Base-by-base conservation (phyloP, 2,113 vertebrate species). In the Pterocles orientalis region DNA sequence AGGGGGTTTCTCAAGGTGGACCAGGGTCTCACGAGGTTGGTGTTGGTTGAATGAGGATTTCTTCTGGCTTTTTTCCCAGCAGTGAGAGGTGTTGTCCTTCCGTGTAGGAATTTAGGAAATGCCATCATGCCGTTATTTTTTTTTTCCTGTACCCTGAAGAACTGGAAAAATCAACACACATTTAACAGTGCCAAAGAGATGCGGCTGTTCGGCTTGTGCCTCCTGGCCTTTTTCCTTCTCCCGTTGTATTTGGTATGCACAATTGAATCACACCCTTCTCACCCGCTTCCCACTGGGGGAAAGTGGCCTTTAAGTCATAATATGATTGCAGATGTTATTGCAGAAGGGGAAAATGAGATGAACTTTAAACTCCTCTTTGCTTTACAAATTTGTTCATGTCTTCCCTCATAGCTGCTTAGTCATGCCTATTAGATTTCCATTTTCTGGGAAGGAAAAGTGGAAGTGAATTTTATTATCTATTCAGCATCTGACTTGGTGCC, bases 301-400 rank as follows among this genome's bases (percentile, higher is more conserved):
- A 96, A 95, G 95, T 92, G 88, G 92, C 94, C 96, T 97, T 97
- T 97, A 94, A 96, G 96, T 94, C 90, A 89, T 90, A 82, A 90
- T 94, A 88, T 92, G 90, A 93, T 92, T 91, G 95, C 88, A 88
- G 86, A 76, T 7, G 18, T 85, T 91, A 93, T 77, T 96, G 80
- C 94, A 96, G 92, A 91, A 92, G 82, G 95, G 82, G 91, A 91
- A 93, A 95, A 91, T 90, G 90, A 93, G 91, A 90, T 94, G 92
- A 97, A 93, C 96, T 95, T 95, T 95, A 95, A 96, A 87, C 86
- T 95, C 93, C 77, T 73, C 69, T 95, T 93, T 93, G 91, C 93
- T 97, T 92, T 90, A 90, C 72, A 87, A 92, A 94, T 92, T 89
- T 83, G 90, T 77, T 92, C 92, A 57, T 78, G 76, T 93, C 92